A percentile compares a stretch with the other conserved stretches of the same genome.
phyloP scores from a whole-genome alignment of 2,888 invertebrate species.

The Brachypterus glaber region DNA sequence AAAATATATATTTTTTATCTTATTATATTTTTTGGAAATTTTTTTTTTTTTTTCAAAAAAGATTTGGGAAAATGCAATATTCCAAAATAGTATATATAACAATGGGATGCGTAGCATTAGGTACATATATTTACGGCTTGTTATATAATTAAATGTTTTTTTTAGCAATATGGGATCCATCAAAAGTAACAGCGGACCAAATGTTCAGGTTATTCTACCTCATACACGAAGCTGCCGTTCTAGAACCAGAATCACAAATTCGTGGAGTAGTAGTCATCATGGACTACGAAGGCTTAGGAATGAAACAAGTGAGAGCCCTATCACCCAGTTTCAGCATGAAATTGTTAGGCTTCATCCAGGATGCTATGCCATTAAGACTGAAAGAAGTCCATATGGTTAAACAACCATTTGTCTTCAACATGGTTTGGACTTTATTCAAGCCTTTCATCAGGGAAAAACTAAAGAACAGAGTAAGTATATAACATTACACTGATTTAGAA shows the following conservation, averaged over 20 bases:
- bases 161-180: constrained; percentile 65
- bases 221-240: constrained; percentile 67
- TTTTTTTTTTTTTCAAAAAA: too few relatives aligned
- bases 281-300: constrained; percentile 70
- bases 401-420: constrained; percentile 73
- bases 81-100: neutral
- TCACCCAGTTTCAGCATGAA: constrained; percentile 67
- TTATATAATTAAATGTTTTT: constrained; percentile 10
- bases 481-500: neutral
- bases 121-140: neutral
- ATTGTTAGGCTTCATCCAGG: constrained; percentile 72
- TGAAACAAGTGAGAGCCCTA: constrained; percentile 57
- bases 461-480: constrained; percentile 56
- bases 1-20: too few relatives aligned
- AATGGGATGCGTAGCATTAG: too few relatives aligned
- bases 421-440: constrained; percentile 78
- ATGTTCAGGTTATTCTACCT: constrained; percentile 71
- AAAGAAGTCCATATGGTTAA: constrained; percentile 82
- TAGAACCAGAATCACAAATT: constrained; percentile 72
- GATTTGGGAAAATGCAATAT: constrained; percentile 11
- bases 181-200: constrained; percentile 61
- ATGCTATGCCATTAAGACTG: constrained; percentile 74
- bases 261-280: constrained; percentile 71
- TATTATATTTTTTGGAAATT: too few relatives aligned
- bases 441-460: constrained; percentile 73